These are phyloP conservation scores for Leptoteleia sp. DNA, from an alignment of 1,140 invertebrate genomes.

Conservation along the genomic window DNA sequence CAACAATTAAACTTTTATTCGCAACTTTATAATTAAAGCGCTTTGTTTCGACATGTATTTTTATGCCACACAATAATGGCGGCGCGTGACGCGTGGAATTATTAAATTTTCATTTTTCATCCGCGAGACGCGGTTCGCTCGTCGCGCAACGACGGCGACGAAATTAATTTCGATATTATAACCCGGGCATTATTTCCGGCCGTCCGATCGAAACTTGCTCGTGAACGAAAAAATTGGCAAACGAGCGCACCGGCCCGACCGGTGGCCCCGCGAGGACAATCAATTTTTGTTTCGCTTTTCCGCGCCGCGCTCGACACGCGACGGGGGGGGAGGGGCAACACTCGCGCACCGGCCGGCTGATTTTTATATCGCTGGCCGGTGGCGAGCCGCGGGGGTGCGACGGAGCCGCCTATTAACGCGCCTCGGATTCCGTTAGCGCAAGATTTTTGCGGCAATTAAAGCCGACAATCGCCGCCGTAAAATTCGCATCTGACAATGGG, in stretches of 20 bases:
- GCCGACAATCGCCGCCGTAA: conserved; percentile 32
- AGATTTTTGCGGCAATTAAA: conserved; percentile 53
- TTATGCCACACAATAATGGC: conserved; percentile 26
- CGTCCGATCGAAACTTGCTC: too few species aligned
- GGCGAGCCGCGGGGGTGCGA: too few species aligned
- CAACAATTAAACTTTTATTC: conserved; percentile 43
- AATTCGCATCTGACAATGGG: conserved; percentile 45
- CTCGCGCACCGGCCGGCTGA: too few species aligned
- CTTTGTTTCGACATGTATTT: conserved; percentile 32
- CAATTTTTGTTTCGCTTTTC: too few species aligned
- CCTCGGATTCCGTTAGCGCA: conserved; percentile 27
- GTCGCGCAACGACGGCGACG: not conserved
- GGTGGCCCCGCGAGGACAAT: too few species aligned
- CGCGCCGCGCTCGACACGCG: too few species aligned
- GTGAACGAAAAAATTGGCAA: too few species aligned
- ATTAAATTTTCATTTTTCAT: conserved; percentile 50
- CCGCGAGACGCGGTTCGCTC: conserved; percentile 7
- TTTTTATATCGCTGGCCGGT: too few species aligned
- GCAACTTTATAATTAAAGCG: conserved; percentile 40
- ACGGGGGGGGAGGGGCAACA: too few species aligned
- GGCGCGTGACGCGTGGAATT: conserved; percentile 10
- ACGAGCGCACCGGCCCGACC: too few species aligned
- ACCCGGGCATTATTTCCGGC: conserved; percentile 1
- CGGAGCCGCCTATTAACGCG: conserved; percentile 40
- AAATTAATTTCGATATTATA: conserved; percentile 33